A percentile compares a stretch with the other conserved stretches of the same genome.
Conservation (phyloP, 2,888 invertebrate genomes). For the Lordiphosa fenestrarum region DNA sequence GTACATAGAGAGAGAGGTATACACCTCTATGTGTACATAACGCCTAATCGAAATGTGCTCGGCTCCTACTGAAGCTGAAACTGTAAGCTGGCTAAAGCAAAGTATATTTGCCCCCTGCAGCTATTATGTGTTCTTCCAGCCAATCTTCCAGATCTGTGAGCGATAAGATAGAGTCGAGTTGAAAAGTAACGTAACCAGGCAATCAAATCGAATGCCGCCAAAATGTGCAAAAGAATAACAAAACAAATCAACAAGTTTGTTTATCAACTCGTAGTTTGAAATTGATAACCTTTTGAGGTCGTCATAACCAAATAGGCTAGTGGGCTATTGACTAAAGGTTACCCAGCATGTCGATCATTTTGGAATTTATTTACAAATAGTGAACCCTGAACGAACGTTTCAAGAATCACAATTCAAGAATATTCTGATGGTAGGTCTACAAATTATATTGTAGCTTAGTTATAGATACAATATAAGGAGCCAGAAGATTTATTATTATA, state of each 20-base stretch:
- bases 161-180: constrained; percentile 51
- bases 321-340: neutral
- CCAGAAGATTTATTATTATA: too few species aligned
- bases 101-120: constrained; percentile 19
- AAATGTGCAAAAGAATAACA: constrained; percentile 7
- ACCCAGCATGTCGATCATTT: neutral
- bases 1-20: constrained; percentile 29
- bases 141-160: constrained; percentile 11
- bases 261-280: constrained; percentile 18
- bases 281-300: constrained; percentile 63
- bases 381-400: too few species aligned
- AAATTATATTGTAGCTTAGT: too few species aligned
- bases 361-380: neutral
- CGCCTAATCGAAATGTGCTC: constrained; percentile 65
- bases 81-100: constrained; percentile 9
- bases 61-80: constrained; percentile 29
- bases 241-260: constrained; percentile 34
- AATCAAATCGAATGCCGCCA: constrained; percentile 12
- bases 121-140: constrained; percentile 7
- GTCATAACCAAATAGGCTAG: constrained; percentile 24
- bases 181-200: constrained; percentile 6
- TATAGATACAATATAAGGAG: too few species aligned
- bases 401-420: too few species aligned
- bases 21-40: constrained; percentile 36
- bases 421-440: too few species aligned